phyloP scores from a whole-genome alignment of 1,140 invertebrate genomes.

The Trichonephila clavipes region DNA sequence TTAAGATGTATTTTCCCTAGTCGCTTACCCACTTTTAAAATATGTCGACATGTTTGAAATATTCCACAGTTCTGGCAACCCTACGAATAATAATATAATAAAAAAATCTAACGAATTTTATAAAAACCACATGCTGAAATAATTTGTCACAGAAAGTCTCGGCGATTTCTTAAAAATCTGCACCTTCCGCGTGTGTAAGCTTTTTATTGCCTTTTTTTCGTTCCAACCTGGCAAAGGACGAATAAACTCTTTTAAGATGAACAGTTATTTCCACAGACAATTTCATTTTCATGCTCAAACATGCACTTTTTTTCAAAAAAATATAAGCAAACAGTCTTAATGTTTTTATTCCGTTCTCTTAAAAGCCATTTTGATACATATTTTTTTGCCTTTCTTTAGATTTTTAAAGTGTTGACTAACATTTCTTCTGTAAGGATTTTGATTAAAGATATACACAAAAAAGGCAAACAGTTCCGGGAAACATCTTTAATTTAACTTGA shows the following conservation, averaged over 20 bases:
- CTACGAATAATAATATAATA: not conserved
- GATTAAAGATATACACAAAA: not conserved
- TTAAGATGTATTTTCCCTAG: too few relatives aligned
- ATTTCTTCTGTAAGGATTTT: not conserved
- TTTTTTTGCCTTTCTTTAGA: not conserved
- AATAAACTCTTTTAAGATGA: slow-evolving; percentile 12
- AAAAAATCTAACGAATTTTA: not conserved
- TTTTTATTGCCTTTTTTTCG: not conserved
- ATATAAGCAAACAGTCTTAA: slow-evolving; percentile 2
- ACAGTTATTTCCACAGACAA: slow-evolving; percentile 4
- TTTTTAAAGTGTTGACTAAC: not conserved
- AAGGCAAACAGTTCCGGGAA: not conserved
- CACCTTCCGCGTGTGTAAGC: not conserved
- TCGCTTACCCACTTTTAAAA: too few relatives aligned
- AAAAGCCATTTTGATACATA: not conserved
- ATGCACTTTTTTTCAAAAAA: not conserved
- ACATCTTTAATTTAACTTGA: not conserved
- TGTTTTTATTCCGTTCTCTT: not conserved
- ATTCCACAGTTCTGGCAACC: not conserved
- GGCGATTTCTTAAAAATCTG: not conserved
- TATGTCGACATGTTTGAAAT: not conserved
- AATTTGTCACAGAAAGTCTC: slow-evolving; percentile 29
- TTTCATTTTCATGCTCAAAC: slow-evolving; percentile 40
- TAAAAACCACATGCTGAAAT: slow-evolving; percentile 15
- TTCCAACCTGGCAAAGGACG: not conserved